These are phyloP conservation scores for Mesorhabditis spiculigera DNA, from an alignment of 2,888 invertebrate species.

Conservation along the genomic window DNA sequence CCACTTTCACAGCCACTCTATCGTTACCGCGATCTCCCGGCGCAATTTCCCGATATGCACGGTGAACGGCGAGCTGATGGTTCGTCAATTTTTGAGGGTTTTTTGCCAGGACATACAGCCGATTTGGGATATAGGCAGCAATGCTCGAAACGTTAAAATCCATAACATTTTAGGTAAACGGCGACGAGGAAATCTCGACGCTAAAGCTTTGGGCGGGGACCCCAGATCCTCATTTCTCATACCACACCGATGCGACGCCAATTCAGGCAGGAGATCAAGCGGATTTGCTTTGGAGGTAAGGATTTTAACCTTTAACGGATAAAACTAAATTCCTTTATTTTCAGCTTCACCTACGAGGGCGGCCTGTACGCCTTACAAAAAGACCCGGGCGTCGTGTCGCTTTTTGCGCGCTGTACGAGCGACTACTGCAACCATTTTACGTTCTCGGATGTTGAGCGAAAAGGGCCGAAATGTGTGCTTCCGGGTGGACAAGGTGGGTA, in stretches of 20 bases:
- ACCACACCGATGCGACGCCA: conserved; percentile 3
- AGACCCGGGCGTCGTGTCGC: neutral
- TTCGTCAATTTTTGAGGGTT: neutral
- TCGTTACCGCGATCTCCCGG: neutral
- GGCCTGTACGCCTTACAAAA: conserved; percentile 1
- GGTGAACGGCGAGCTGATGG: neutral
- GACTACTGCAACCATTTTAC: conserved; percentile 5
- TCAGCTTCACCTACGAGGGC: conserved; percentile 4
- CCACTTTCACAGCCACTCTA: conserved; percentile 3
- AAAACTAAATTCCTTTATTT: neutral
- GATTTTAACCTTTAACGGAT: neutral
- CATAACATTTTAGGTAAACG: neutral
- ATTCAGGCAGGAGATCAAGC: neutral
- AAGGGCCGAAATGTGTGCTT: neutral
- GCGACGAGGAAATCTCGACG: neutral
- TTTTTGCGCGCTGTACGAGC: neutral
- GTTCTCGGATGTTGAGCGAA: neutral
- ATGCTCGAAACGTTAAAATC: neutral
- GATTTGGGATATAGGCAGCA: neutral
- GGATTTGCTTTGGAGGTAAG: conserved; percentile 1
- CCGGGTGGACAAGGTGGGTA: neutral
- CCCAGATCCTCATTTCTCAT: neutral
- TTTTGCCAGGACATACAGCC: neutral
- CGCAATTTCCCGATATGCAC: neutral
- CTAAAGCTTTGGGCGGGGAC: neutral